Evolutionary conservation across 2,888 invertebrate genomes (phyloP).

Genomic region (Strigamia transsilvanica): DNA sequence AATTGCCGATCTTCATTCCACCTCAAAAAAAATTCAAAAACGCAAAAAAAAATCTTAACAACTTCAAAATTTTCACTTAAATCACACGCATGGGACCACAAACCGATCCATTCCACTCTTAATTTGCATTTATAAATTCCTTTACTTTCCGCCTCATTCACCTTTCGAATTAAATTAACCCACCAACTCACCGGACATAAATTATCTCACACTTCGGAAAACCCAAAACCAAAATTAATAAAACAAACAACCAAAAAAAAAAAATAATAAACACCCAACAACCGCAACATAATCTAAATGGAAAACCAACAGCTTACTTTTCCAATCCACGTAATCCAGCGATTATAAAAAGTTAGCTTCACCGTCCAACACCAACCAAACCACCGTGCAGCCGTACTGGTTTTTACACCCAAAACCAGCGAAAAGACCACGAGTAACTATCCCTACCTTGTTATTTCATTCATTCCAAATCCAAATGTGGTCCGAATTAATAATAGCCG

Average conservation of each 20-base stretch:
- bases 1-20: neutral
- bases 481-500: slow-evolving; percentile 19
- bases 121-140: neutral
- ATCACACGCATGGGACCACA: neutral
- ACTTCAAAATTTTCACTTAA: neutral
- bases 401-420: neutral
- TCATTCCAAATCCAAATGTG: slow-evolving; percentile 27
- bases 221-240: no score
- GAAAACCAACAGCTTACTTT: no score
- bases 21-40: neutral
- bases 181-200: neutral
- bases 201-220: no score
- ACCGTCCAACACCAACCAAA: no score
- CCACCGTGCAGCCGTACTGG: no score
- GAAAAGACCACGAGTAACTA: neutral
- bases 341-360: no score
- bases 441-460: neutral
- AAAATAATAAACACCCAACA: no score
- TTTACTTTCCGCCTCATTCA: neutral
- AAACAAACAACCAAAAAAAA: no score
- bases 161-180: neutral
- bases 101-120: neutral
- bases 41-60: neutral
- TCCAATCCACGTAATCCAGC: no score
- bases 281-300: no score